These are phyloP conservation scores for rabbit (Oryctolagus cuniculus) DNA, from an alignment of 2,113 vertebrate genomes.

Conservation along the genomic window DNA sequence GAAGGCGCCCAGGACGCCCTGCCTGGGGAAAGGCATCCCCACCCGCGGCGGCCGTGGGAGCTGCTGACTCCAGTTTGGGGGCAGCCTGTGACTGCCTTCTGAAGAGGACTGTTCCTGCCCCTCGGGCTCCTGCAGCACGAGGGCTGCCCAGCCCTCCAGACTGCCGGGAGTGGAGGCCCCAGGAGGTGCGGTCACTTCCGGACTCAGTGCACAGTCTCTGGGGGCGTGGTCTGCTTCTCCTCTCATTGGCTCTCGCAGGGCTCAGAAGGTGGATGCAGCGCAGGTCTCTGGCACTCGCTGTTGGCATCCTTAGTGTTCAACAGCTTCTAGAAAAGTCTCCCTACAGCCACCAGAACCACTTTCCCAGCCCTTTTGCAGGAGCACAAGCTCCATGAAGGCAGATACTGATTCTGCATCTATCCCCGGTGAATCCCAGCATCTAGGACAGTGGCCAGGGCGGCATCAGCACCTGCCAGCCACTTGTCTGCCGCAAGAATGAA, in stretches of 20 bases:
- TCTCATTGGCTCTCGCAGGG: neutral
- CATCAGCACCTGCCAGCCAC: neutral
- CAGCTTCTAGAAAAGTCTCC: neutral
- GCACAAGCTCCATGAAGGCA: neutral
- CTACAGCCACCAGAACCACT: neutral
- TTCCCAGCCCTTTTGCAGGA: neutral
- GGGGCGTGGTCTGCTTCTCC: neutral
- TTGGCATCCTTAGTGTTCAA: too few species aligned
- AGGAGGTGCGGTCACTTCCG: neutral
- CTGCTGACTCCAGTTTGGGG: neutral
- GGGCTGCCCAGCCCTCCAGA: neutral
- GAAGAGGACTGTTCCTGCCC: neutral
- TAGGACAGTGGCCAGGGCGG: neutral
- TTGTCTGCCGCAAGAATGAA: neutral
- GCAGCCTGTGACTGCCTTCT: neutral
- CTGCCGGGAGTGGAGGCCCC: neutral
- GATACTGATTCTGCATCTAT: neutral
- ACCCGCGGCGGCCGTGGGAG: rapidly evolving
- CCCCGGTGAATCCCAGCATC: neutral
- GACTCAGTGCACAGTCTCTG: rapidly evolving
- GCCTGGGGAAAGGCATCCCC: neutral
- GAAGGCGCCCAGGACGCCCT: neutral
- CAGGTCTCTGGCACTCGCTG: neutral
- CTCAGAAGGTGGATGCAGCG: neutral
- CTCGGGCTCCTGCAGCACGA: neutral